Percentiles rank a stretch among this genome's conserved stretches.
Conservation (phyloP, 2,888 invertebrate species). For the Drosophila eohydei region DNA sequence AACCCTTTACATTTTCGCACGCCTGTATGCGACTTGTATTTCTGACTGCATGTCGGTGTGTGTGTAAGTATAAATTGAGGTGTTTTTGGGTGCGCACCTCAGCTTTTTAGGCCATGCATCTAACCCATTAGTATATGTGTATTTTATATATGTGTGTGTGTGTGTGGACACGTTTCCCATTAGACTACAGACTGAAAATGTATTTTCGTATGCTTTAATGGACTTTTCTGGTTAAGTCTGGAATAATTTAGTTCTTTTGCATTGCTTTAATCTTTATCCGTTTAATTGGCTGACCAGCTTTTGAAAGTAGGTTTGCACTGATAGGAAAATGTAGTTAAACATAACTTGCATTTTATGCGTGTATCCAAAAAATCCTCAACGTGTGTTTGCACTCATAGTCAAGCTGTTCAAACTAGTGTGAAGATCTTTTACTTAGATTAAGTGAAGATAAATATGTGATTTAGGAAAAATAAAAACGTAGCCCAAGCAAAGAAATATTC, state of each 20-base stretch:
- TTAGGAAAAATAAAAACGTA: not conserved
- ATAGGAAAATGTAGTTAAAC: conserved; percentile 7
- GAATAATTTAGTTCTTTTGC: conserved; percentile 16
- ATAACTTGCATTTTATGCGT: not conserved
- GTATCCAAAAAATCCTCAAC: not conserved
- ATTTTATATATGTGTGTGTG: not conserved
- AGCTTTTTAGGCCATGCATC: conserved; percentile 38
- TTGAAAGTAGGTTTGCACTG: not conserved
- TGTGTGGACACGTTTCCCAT: conserved; percentile 42
- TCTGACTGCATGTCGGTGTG: conserved; percentile 20
- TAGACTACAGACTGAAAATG: conserved; percentile 56
- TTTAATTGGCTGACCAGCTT: conserved; percentile 9
- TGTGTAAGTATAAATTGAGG: conserved; percentile 61
- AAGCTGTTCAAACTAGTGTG: not conserved
- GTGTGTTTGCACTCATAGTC: not conserved
- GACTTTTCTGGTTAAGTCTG: conserved; percentile 65
- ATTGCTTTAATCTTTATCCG: conserved; percentile 14
- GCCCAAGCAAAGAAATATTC: not conserved
- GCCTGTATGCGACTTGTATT: conserved; percentile 45
- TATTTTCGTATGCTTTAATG: conserved; percentile 68
- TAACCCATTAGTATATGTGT: conserved; percentile 9
- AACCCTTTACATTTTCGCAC: conserved; percentile 71
- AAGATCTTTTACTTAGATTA: not conserved
- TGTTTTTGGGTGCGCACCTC: conserved; percentile 58
- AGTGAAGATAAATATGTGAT: not conserved